These are phyloP conservation scores for Callionymus lyra DNA, from an alignment of 2,113 vertebrate genomes.

Conservation along the genomic window DNA sequence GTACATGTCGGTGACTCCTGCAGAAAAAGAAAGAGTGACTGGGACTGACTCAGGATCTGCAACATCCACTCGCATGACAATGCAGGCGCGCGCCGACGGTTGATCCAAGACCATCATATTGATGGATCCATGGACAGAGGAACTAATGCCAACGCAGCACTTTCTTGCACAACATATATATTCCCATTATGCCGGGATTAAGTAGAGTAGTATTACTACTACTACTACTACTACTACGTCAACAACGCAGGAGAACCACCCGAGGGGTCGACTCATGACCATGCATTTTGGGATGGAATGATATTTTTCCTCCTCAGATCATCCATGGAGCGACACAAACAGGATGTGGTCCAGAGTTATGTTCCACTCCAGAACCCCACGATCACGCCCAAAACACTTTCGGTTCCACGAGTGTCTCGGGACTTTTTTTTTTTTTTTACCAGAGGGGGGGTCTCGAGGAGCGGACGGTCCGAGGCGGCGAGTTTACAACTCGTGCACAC, in stretches of 20 bases:
- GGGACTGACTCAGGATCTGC: conserved; percentile 33
- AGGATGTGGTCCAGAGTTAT: conserved; percentile 62
- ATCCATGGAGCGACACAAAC: conserved; percentile 43
- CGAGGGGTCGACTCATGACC: too few species aligned
- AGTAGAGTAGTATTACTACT: too few species aligned
- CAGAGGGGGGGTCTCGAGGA: not conserved
- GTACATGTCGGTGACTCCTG: conserved; percentile 2
- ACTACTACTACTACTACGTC: too few species aligned
- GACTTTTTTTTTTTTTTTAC: conserved; percentile 1
- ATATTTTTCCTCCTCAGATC: too few species aligned
- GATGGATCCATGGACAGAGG: too few species aligned
- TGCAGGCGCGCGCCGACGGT: conserved; percentile 31
- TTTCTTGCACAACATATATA: too few species aligned
- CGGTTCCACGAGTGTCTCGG: not conserved
- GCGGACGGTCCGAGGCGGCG: not conserved
- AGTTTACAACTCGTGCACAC: too few species aligned
- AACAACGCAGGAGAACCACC: too few species aligned
- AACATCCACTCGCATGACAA: conserved; percentile 44
- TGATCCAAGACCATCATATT: conserved; percentile 13
- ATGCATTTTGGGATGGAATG: too few species aligned
- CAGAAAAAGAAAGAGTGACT: conserved; percentile 7
- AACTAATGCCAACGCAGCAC: too few species aligned
- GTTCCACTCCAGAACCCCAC: conserved; percentile 53
- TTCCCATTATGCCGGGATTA: too few species aligned
- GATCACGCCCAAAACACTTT: conserved; percentile 41